These are phyloP conservation scores for Dasypolia templi DNA, from an alignment of 2,888 invertebrate genomes.

Conservation along the genomic window DNA sequence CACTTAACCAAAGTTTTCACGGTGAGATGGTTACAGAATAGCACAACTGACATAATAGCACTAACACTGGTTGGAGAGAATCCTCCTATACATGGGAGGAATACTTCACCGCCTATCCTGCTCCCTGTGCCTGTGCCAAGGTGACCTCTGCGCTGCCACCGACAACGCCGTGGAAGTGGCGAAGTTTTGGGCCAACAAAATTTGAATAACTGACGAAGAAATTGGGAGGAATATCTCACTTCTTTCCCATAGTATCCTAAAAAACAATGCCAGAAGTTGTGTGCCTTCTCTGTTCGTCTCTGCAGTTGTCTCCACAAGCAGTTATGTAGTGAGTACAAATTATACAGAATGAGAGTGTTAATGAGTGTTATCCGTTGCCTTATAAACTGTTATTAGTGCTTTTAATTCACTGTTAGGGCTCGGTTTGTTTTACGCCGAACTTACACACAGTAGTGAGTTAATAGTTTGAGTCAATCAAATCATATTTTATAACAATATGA, in stretches of 20 bases:
- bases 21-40: too few species aligned
- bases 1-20: too few species aligned
- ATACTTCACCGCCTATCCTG: too few species aligned
- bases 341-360: slow-evolving; percentile 57
- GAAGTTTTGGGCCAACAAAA: too few species aligned
- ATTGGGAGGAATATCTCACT: neutral
- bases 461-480: too few species aligned
- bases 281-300: slow-evolving; percentile 15
- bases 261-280: neutral
- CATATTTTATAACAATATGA: too few species aligned
- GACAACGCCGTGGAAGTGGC: too few species aligned
- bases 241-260: neutral
- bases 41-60: neutral
- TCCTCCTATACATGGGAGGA: neutral
- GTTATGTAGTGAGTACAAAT: slow-evolving; percentile 25
- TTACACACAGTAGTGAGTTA: too few species aligned
- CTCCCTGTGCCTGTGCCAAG: too few species aligned
- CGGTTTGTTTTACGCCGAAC: slow-evolving; percentile 41
- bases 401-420: slow-evolving; percentile 57
- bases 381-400: slow-evolving; percentile 59
- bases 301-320: slow-evolving; percentile 4
- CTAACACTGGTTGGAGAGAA: neutral
- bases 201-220: too few species aligned
- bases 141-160: too few species aligned
- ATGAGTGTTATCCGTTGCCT: slow-evolving; percentile 65